Conservation (phyloP, 2,888 invertebrate species). For the Meiosimyza platycephala region DNA sequence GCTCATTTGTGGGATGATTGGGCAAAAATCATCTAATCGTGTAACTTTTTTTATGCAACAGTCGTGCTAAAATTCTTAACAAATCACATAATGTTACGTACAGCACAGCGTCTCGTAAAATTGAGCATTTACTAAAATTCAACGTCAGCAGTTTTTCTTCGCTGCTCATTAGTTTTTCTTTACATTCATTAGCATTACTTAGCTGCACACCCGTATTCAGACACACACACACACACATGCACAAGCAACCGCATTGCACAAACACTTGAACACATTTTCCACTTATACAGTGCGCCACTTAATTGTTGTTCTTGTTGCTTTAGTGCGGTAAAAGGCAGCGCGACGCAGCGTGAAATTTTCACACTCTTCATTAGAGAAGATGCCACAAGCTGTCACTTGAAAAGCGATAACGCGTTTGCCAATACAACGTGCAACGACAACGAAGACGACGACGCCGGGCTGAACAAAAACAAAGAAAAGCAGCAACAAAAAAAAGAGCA, state of each 20-base stretch:
- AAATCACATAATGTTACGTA: not conserved
- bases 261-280: not conserved
- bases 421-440: too few relatives aligned
- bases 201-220: not conserved
- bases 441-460: too few relatives aligned
- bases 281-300: not conserved
- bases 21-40: too few relatives aligned
- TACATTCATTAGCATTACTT: not conserved
- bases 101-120: not conserved
- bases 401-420: not conserved
- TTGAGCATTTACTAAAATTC: too few relatives aligned
- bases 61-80: too few relatives aligned
- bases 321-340: not conserved
- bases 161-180: not conserved
- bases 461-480: too few relatives aligned
- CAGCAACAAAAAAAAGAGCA: not conserved
- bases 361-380: constrained; percentile 16
- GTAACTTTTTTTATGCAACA: too few relatives aligned
- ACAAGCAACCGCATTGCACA: not conserved
- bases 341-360: not conserved
- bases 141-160: not conserved
- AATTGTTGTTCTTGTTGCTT: constrained; percentile 3
- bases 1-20: too few relatives aligned
- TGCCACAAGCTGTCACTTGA: constrained; percentile 1
- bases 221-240: constrained; percentile 8